Conservation (phyloP, 2,888 invertebrate genomes). For the Tenthredo scrophulariae region DNA sequence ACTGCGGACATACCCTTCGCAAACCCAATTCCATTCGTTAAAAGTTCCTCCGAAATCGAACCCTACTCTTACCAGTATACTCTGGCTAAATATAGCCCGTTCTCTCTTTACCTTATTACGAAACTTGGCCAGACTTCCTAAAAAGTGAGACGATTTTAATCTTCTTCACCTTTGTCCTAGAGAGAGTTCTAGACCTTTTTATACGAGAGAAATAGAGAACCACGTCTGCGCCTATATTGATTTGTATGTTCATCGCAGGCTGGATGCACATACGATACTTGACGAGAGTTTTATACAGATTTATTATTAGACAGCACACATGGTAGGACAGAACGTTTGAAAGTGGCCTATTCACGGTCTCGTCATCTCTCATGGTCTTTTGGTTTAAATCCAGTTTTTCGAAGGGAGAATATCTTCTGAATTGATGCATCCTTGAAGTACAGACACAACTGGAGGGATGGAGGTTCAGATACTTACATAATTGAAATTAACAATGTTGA, state of each 20-base stretch:
- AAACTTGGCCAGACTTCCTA: slow-evolving; percentile 2
- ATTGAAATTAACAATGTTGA: not conserved
- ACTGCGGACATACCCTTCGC: not conserved
- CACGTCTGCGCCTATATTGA: not conserved
- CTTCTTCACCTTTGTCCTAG: slow-evolving; percentile 15
- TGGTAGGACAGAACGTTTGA: not conserved
- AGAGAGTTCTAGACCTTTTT: too few species aligned
- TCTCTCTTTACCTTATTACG: not conserved
- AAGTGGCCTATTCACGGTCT: not conserved
- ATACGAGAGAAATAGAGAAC: not conserved
- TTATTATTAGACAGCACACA: not conserved
- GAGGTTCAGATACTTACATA: not conserved
- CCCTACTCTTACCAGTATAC: not conserved
- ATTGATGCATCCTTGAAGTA: not conserved
- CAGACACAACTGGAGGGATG: not conserved
- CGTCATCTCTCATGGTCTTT: not conserved
- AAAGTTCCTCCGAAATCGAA: slow-evolving; percentile 11
- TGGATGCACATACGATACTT: slow-evolving; percentile 1
- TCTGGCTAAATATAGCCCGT: not conserved
- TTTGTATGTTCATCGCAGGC: not conserved
- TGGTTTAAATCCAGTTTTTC: not conserved
- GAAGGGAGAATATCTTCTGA: not conserved
- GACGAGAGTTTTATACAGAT: not conserved
- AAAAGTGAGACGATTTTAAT: not conserved
- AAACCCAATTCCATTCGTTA: slow-evolving; percentile 25